phyloP scores from a whole-genome alignment of 2,797 vertebrate genomes.

The Alauda arvensis region DNA sequence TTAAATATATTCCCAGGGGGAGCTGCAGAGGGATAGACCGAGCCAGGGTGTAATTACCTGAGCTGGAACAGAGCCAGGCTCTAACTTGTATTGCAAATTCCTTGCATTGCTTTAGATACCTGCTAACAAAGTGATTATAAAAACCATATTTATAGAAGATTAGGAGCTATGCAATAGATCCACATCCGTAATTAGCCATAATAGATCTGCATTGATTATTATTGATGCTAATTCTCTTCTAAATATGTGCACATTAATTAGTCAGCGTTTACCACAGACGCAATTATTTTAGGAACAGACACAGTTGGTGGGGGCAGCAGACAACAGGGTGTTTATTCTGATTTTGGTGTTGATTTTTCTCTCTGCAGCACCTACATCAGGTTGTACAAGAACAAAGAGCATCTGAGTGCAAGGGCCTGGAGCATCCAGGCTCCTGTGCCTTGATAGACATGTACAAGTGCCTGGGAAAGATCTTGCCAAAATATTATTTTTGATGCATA shows the following conservation, averaged over 20 bases:
- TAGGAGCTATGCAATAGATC: constrained; percentile 51
- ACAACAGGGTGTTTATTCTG: background rate
- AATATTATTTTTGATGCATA: constrained; percentile 17
- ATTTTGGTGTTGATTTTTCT: background rate
- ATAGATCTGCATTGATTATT: constrained; percentile 60
- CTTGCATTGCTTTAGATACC: constrained; percentile 52
- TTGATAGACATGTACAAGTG: background rate
- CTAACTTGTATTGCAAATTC: constrained; percentile 50
- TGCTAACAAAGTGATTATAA: constrained; percentile 65
- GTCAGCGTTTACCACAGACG: constrained; percentile 12
- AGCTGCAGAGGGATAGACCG: background rate
- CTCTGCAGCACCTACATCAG: background rate
- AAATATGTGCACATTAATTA: constrained; percentile 61
- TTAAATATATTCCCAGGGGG: background rate
- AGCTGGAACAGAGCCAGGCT: constrained; percentile 35
- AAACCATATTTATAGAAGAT: constrained; percentile 66
- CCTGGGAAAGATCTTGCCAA: background rate
- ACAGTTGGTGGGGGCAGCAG: constrained; percentile 26
- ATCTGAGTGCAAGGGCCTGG: background rate
- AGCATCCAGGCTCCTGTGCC: background rate
- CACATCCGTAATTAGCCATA: constrained; percentile 57
- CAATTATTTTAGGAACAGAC: constrained; percentile 57
- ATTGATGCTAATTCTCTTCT: constrained; percentile 46
- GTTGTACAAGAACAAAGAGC: background rate
- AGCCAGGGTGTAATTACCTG: constrained; percentile 56